phyloP scores from a whole-genome alignment of 2,113 vertebrate species.

The Ondatra zibethicus region DNA sequence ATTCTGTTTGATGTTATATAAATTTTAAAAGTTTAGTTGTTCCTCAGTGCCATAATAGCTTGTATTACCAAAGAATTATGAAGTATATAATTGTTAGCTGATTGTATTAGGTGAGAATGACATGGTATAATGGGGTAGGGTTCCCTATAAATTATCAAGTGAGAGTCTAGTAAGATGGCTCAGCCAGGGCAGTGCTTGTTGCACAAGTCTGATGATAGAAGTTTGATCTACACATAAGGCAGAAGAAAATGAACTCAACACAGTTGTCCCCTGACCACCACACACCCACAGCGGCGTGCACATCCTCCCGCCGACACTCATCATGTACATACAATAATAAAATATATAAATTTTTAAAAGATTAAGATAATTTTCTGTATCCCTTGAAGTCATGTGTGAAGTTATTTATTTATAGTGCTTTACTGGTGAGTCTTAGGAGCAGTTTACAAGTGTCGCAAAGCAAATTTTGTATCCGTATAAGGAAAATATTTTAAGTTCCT shows the following conservation, averaged over 20 bases:
- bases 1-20: neutral
- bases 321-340: neutral
- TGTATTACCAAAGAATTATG: neutral
- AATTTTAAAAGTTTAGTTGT: neutral
- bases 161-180: neutral
- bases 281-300: neutral
- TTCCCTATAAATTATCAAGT: conserved; percentile 13
- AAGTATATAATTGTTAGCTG: neutral
- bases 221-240: neutral
- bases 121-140: neutral
- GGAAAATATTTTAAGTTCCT: neutral
- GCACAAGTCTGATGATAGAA: neutral
- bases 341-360: neutral
- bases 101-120: conserved; percentile 14
- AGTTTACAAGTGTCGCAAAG: conserved; percentile 27
- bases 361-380: neutral
- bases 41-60: neutral
- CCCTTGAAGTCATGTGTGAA: neutral
- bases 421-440: conserved; percentile 9
- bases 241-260: neutral
- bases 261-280: neutral
- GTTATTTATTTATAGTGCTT: neutral
- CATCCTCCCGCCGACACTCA: no score
- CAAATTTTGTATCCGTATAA: neutral
- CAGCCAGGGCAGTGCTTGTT: neutral